Percentiles rank a stretch among this genome's conserved stretches.
Conservation (phyloP, 2,888 invertebrate species). For the Salticus scenicus region DNA sequence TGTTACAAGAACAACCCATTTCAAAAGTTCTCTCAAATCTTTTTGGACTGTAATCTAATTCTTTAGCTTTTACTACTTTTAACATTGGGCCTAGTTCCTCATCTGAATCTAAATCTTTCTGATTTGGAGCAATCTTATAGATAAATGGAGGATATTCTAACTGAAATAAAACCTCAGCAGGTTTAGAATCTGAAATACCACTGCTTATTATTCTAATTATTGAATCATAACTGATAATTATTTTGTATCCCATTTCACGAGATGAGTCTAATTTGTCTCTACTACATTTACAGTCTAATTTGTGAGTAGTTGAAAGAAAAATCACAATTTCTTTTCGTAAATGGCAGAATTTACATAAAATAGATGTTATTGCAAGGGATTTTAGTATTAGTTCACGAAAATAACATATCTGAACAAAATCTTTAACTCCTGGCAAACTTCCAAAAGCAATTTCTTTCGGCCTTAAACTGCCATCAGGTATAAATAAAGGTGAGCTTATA, state of each 20-base stretch:
- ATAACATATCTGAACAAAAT: slow-evolving; percentile 29
- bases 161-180: slow-evolving; percentile 44
- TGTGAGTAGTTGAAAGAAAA: slow-evolving; percentile 38
- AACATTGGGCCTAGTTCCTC: not conserved
- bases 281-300: not conserved
- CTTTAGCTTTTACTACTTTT: slow-evolving; percentile 31
- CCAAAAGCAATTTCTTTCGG: slow-evolving; percentile 61
- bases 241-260: slow-evolving; percentile 46
- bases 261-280: too few species aligned
- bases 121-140: slow-evolving; percentile 4
- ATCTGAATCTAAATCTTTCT: too few species aligned
- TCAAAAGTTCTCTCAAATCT: slow-evolving; percentile 51
- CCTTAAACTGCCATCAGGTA: slow-evolving; percentile 27
- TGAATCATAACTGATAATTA: slow-evolving; percentile 42
- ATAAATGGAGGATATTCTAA: slow-evolving; percentile 57
- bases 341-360: slow-evolving; percentile 55
- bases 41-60: slow-evolving; percentile 20
- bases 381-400: not conserved
- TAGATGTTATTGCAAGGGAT: slow-evolving; percentile 12
- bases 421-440: slow-evolving; percentile 39
- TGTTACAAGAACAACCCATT: slow-evolving; percentile 49
- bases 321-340: slow-evolving; percentile 45
- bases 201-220: slow-evolving; percentile 44
- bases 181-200: slow-evolving; percentile 9
- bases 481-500: not conserved